Percentiles rank a stretch among this genome's conserved stretches.
phyloP scores from a whole-genome alignment of 2,113 vertebrate species.

The Oreotrochilus melanogaster region DNA sequence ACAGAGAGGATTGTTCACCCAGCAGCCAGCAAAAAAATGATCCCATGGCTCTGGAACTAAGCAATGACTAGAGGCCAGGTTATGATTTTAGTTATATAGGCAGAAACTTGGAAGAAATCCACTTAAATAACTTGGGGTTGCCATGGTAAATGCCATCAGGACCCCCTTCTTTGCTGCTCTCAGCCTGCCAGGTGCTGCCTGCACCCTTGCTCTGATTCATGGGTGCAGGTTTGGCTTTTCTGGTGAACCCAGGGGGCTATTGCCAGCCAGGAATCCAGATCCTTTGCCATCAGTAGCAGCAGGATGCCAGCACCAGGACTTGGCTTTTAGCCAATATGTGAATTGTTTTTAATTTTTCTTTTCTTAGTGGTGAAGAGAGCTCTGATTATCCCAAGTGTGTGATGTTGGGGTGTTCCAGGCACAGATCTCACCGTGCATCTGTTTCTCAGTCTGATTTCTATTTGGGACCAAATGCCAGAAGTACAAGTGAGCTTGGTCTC shows the following conservation, averaged over 20 bases:
- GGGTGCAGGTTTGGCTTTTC: background rate
- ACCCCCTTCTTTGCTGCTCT: background rate
- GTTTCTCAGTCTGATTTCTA: background rate
- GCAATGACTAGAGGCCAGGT: background rate
- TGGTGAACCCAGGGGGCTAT: background rate
- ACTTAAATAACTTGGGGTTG: background rate
- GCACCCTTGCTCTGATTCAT: background rate
- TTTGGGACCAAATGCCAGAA: background rate
- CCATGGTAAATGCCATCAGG: background rate
- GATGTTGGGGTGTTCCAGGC: background rate
- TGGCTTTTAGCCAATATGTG: background rate
- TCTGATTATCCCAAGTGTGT: background rate
- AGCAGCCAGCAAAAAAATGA: constrained; percentile 1
- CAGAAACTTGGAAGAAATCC: constrained; percentile 21
- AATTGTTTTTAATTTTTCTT: background rate
- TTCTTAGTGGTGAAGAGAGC: background rate
- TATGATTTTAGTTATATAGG: background rate
- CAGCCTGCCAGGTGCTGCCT: background rate
- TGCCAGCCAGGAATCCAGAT: background rate
- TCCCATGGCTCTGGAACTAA: background rate
- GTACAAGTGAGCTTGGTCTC: background rate
- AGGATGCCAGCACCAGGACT: background rate
- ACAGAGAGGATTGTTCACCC: background rate
- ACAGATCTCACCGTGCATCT: background rate
- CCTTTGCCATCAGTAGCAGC: background rate